Base-by-base conservation (phyloP, 2,797 vertebrate genomes). In the Remorina albescens region DNA sequence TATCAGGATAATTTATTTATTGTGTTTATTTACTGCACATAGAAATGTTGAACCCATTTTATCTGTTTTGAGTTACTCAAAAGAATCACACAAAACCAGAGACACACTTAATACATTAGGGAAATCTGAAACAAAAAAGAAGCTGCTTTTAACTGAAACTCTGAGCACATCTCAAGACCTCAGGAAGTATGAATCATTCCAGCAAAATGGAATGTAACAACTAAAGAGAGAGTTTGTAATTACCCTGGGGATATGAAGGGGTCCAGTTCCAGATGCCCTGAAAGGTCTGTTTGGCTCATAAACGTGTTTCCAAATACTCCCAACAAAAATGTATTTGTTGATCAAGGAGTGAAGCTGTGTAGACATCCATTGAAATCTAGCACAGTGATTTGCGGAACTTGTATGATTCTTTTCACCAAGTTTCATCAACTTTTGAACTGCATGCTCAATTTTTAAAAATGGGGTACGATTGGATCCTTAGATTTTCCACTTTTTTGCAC, bases 61-160 rank as follows among this genome's bases (percentile, higher is more conserved):
- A 21, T 4, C 19, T 8, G 16, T 28, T 41, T 12, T 54, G 9
- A 58, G 10, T 10, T 10, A 23, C 53, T 42, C 19, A 11, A 1
- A 59, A 49, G 21, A 47, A 39, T 26, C 19, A 47, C 47, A 30
- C 30, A 30, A 30, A 30, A 30, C 3, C 30, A 30, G 3, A 30
- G 30, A 30, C 3, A 3, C 6, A 30, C 6, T 30, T 30, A n/a
- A n/a, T n/a, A n/a, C 23, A 37, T 59, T 32, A 69, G 11, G 50
- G 2, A 41, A 42, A 50, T 18, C 5, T 0, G 1, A 51, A 51
- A 23, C 54, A 6, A 21, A 11, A 58, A 49, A 42, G 32, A 68
- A 1, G 71, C 49, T 62, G 9, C 32, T 74, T 61, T 61, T 18
- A 67, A 54, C 23, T 26, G 28, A 46, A 47, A 34, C 12, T 54